Evolutionary conservation across 2,888 invertebrate genomes (phyloP), one percentile per base, ranked within the genome.

Genomic region (Campopleginae sp.): DNA sequence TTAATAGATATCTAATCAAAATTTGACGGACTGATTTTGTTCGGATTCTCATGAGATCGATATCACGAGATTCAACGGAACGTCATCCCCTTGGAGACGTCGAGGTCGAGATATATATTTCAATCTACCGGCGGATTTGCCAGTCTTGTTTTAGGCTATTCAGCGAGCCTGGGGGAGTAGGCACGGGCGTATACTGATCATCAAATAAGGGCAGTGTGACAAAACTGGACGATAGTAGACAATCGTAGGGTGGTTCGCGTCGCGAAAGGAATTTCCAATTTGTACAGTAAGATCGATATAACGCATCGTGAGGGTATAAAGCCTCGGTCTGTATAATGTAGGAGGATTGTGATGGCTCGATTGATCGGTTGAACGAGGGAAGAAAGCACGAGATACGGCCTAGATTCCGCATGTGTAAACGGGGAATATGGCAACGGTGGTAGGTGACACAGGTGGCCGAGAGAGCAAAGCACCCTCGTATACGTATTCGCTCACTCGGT

Each of bases 321-420:
- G 10, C 19, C 33, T 44, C 44, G 33, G 4, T 31, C 10, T 66
- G 12, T 66, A 44, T 54, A 74, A 48, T 58, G 38, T 19, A 71
- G 65, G 71, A 19, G 51, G 58, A 82, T 68, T 44, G 31, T 42
- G 80, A 80, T 78, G 65, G 82, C 71, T 66, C 66, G 82, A 85
- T 82, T 82, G 82, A 85, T 85, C 85, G 82, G 66, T 65, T 42
- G 70, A 80, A 85, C 58, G 68, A 72, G 51, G 44, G 23, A 44
- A 58, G 33, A 70, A 48, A 58, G 70, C 58, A 63, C 71, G 65
- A 81, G 68, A 80, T 71, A 79, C 74, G 79, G 78, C 75, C 75
- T 82, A 71, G 65, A 85, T 85, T 79, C 82, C 79, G 79, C 74
- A 80, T 80, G 86, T 80, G 81, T 83, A 84, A 81, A 75, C 70